These are phyloP conservation scores for Beroe ovata DNA, from an alignment of 37 sponge, comb jelly and placozoan species.

Conservation along the genomic window DNA sequence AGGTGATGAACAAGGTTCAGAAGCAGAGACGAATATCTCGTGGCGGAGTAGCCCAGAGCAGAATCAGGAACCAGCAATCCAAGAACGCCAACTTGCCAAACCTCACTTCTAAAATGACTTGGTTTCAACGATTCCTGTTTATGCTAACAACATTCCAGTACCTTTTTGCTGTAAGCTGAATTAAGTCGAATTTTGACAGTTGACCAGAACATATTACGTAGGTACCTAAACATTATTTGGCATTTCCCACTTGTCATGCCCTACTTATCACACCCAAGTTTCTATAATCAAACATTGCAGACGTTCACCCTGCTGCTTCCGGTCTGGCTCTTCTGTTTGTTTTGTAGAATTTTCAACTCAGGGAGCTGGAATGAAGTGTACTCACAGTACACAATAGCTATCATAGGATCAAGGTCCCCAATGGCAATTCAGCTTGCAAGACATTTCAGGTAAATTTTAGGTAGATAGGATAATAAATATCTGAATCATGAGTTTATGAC, in stretches of 20 bases:
- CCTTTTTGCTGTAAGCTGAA: background rate
- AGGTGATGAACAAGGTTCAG: constrained; percentile 59
- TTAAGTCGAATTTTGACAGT: too few species aligned
- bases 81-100: background rate
- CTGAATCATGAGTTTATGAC: too few species aligned
- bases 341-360: background rate
- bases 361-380: constrained; percentile 16
- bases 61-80: background rate
- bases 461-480: background rate
- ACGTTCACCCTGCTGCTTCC: constrained; percentile 1
- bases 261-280: too few species aligned
- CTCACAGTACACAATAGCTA: constrained; percentile 26
- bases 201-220: too few species aligned
- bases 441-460: constrained; percentile 62
- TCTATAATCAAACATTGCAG: background rate
- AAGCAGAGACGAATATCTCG: constrained; percentile 1
- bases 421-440: constrained; percentile 33
- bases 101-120: background rate
- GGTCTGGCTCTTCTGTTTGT: constrained; percentile 22
- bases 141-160: constrained; percentile 3
- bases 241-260: too few species aligned
- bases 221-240: too few species aligned
- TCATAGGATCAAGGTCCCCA: constrained; percentile 36
- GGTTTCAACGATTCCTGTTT: constrained; percentile 1
- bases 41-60: background rate